Percentiles rank a stretch among this genome's conserved stretches.
phyloP scores from a whole-genome alignment of 2,797 vertebrate species.

The Potorous gilbertii region DNA sequence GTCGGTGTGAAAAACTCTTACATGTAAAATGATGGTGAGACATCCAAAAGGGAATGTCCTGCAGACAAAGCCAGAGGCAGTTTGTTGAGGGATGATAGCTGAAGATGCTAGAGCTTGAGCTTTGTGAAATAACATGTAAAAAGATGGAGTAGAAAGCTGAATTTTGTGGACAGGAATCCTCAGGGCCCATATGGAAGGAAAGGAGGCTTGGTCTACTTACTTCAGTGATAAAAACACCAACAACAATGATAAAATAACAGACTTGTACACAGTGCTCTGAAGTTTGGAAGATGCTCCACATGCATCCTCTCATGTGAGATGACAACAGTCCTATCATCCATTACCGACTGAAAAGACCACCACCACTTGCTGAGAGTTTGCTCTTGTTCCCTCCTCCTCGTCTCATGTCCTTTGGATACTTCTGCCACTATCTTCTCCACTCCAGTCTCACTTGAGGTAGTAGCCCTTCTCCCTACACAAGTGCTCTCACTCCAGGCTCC shows the following conservation, averaged over 20 bases:
- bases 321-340: background rate
- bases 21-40: background rate
- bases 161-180: background rate
- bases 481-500: too few species aligned
- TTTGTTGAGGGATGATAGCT: background rate
- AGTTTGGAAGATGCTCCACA: background rate
- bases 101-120: background rate
- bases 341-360: too few species aligned
- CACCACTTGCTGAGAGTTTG: background rate
- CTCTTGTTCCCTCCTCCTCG: background rate
- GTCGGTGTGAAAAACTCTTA: background rate
- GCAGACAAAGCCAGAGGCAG: background rate
- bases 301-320: background rate
- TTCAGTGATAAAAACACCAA: background rate
- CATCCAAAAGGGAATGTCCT: background rate
- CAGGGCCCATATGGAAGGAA: background rate
- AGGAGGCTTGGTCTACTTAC: background rate
- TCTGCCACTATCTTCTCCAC: background rate
- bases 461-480: background rate
- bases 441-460: background rate
- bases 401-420: background rate
- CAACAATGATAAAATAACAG: background rate
- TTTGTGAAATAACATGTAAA: background rate
- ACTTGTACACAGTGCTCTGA: background rate
- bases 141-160: background rate